Evolutionary conservation across 2,888 invertebrate species (phyloP), one percentile per base, ranked within the genome.

Genomic region (Polydrusus tereticollis): DNA sequence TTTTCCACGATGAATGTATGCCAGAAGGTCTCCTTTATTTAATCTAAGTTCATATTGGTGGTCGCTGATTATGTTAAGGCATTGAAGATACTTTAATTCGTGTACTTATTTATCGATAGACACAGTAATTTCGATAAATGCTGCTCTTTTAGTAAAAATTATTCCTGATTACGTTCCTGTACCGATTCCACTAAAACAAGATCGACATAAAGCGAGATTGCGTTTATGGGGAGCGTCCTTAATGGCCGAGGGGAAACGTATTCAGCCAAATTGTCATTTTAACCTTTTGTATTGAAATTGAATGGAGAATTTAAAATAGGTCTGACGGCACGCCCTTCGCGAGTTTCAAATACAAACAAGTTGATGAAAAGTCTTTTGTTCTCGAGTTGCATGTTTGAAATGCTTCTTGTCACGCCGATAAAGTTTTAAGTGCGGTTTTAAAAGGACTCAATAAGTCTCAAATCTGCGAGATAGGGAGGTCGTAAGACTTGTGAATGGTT

Each of bases 241-340:
- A 64, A 64, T 64, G 45, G 45, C 62, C 18, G 55, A 47, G 50
- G 70, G 70, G 65, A 64, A 64, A 65, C 64, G 65, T 59, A 59
- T 65, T 64, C 36, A 71, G 20, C 59, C 59, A 21, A 59, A 71
- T 71, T 71, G 70, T 71, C 65, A 65, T 64, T 71, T 71, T 71
- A 64, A 70, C 63, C 64, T 70, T 70, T 70, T 70, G 58, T 70
- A 33, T 64, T 20, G 60, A 47, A 62, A 69, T 62, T 69, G 62
- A 69, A 62, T 69, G 41, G 62, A 47, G 50, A 57, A 57, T 65
- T 55, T 26, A 38, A 57, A 68, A 68, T 50, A 50, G 33, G 60
- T 38, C 68, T 66, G 66, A 29, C 33, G 66, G 52, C 52, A 52
- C 52, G 29, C 52, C 52, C 52, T 29, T 2, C 14, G 20, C 20